phyloP scores from a whole-genome alignment of 1,140 invertebrate species.

The Papilio glaucus region DNA sequence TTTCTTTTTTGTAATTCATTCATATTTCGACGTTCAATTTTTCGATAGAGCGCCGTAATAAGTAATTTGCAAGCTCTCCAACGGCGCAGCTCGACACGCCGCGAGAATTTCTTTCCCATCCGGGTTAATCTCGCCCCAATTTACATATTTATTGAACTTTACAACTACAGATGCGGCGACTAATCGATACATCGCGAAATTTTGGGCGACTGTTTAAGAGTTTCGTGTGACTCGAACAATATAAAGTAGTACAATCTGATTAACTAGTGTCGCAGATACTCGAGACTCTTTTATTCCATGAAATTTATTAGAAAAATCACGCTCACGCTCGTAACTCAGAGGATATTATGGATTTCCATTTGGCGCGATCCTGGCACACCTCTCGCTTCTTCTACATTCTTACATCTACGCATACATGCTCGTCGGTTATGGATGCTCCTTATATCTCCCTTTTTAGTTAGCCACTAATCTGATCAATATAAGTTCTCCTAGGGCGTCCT shows the following conservation, averaged over 20 bases:
- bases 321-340: no score
- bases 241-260: not conserved
- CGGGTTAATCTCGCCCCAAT: constrained; percentile 58
- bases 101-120: constrained; percentile 48
- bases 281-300: no score
- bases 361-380: no score
- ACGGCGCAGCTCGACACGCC: constrained; percentile 38
- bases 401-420: no score
- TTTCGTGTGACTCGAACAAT: not conserved
- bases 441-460: no score
- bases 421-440: no score
- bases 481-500: no score
- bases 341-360: no score
- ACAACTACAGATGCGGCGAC: constrained; percentile 52
- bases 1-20: constrained; percentile 10
- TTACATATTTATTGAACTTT: constrained; percentile 67
- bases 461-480: no score
- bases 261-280: no score
- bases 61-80: constrained; percentile 27
- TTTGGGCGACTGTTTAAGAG: not conserved
- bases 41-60: constrained; percentile 30
- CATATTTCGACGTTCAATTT: constrained; percentile 23
- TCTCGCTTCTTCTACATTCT: no score
- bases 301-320: no score
- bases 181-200: constrained; percentile 54